These are phyloP conservation scores for Oxyura jamaicensis DNA, from an alignment of 2,113 vertebrate genomes.

Conservation along the genomic window DNA sequence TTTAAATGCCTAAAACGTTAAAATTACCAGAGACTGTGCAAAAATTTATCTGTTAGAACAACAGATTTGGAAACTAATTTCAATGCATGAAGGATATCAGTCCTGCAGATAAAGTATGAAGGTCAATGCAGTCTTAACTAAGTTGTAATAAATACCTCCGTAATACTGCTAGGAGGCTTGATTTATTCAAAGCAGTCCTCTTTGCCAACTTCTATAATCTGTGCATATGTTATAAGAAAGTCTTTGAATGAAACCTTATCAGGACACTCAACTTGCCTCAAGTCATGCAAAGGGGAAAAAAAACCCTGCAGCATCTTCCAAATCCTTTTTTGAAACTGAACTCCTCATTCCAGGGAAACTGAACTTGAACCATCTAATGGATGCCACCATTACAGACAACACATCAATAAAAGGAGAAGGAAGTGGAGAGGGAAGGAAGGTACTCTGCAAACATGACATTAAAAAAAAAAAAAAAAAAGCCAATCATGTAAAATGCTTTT, in stretches of 20 bases:
- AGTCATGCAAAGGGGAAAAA: not conserved
- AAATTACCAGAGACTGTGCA: not conserved
- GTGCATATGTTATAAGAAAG: not conserved
- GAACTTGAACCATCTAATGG: not conserved
- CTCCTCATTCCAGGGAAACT: not conserved
- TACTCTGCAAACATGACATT: not conserved
- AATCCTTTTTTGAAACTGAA: not conserved
- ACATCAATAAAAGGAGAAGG: not conserved
- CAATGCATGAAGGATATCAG: not conserved
- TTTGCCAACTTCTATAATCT: rapidly evolving
- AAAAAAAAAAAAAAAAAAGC: not conserved
- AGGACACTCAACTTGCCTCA: not conserved
- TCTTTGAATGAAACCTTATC: not conserved
- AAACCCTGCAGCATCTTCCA: not conserved
- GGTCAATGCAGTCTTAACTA: not conserved
- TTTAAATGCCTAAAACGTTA: not conserved
- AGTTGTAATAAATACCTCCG: not conserved
- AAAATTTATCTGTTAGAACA: not conserved
- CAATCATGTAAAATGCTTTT: not conserved
- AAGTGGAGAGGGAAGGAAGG: not conserved
- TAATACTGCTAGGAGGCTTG: not conserved
- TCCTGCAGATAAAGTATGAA: not conserved
- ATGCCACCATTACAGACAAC: not conserved
- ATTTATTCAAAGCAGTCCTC: not conserved
- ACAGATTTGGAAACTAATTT: not conserved